These are phyloP conservation scores for Meloidogyne chitwoodi DNA, from an alignment of 1,140 invertebrate species.

Conservation along the genomic window DNA sequence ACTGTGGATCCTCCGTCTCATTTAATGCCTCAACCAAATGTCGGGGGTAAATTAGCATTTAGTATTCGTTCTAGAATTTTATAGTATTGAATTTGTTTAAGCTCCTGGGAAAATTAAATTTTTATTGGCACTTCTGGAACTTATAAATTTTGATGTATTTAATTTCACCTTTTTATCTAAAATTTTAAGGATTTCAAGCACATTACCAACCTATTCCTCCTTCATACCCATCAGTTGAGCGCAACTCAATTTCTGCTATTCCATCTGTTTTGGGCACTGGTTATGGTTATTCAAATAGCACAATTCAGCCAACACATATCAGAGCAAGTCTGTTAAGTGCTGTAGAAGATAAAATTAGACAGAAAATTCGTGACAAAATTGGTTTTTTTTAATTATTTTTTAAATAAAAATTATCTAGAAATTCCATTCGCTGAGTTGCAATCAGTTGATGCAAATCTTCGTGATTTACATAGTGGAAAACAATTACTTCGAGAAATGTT, in stretches of 20 bases:
- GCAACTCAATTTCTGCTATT: slow-evolving; percentile 28
- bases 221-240: slow-evolving; percentile 31
- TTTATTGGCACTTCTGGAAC: too few species aligned
- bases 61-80: too few species aligned
- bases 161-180: too few species aligned
- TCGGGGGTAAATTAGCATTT: not conserved
- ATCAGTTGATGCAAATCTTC: slow-evolving; percentile 64
- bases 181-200: not conserved
- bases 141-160: too few species aligned
- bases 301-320: slow-evolving; percentile 89
- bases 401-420: slow-evolving; percentile 39
- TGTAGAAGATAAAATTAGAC: slow-evolving; percentile 84
- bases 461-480: slow-evolving; percentile 81
- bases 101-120: too few species aligned
- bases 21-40: slow-evolving; percentile 20
- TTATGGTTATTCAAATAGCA: slow-evolving; percentile 58
- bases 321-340: slow-evolving; percentile 85
- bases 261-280: not conserved
- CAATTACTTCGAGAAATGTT: slow-evolving; percentile 77
- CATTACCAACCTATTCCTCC: slow-evolving; percentile 26
- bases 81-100: not conserved
- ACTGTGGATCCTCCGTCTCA: slow-evolving; percentile 17
- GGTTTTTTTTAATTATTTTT: slow-evolving; percentile 62
- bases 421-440: slow-evolving; percentile 55
- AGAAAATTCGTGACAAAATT: slow-evolving; percentile 79